Evolutionary conservation across 2,113 vertebrate genomes (phyloP), one percentile per base, ranked within the genome.

Genomic region (Ceyx margarethae): DNA sequence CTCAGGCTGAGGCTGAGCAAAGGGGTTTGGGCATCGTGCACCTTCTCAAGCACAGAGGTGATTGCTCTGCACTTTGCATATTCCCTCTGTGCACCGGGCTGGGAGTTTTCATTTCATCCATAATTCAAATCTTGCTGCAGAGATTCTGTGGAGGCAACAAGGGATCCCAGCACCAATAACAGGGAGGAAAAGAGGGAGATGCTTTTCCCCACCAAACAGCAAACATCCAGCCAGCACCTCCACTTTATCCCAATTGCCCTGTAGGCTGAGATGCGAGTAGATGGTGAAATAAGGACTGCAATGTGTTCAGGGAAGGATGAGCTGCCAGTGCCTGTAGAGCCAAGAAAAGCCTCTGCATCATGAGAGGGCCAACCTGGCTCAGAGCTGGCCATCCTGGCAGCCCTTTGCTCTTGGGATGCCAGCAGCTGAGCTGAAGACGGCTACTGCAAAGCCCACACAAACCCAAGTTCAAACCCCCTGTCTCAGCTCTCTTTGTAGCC

Each of bases 111-210:
- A 64, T 81, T 91, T 69, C 90, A 95, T 97, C 83, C 94, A 97
- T 96, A 94, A 95, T 97, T 96, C 94, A 96, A 94, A 53, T 23
- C 45, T 81, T 64, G 84, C 93, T 77, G 94, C 91, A 92, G 94
- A 1, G 11, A 31, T 77, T 84, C 84, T 67, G 33, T 9, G 0
- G 88, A 76, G 90, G 90, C 94, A 43, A 75, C 22, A 3, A 75
- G 61, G 94, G 90, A 85, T 87, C 83, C 81, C 84, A 12, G 81
- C 58, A 33, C 21, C 1, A 10, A 60, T 22, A 21, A 10, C 9
- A 75, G n/a, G 31, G 15, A 79, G 57, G 68, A 3, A 46, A 65
- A 85, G 57, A 22, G 37, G 54, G 68, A 57, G 75, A 3, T 11
- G 76, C 33, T 87, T 69, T 57, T 35, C 6, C 10, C 21, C 11